Evolutionary conservation across 2,888 invertebrate genomes (phyloP).

Genomic region (Drosophila austrosaltans): DNA sequence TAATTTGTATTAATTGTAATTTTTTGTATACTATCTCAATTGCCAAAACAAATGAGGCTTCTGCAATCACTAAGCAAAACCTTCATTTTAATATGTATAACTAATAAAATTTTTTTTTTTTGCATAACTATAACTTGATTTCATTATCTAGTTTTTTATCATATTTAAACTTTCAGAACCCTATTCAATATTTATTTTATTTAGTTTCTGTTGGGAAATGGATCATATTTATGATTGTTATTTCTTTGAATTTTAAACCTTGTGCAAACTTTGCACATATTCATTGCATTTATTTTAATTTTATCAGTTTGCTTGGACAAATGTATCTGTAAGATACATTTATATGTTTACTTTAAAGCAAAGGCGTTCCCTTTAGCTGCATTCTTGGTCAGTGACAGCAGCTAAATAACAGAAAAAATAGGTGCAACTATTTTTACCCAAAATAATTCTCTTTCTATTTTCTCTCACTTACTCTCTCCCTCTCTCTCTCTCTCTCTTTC

Average conservation of each 20-base stretch:
- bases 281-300: background rate
- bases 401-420: constrained; percentile 36
- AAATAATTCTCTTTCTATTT: constrained; percentile 23
- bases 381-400: constrained; percentile 52
- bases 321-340: constrained; percentile 19
- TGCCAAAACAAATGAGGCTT: no score
- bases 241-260: background rate
- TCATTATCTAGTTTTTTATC: no score
- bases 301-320: background rate
- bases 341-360: constrained; percentile 25
- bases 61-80: no score
- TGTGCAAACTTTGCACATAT: background rate
- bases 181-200: background rate
- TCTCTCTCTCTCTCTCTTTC: background rate
- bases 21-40: no score
- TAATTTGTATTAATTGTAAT: no score
- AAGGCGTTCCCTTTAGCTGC: constrained; percentile 48
- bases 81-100: no score
- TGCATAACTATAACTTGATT: no score
- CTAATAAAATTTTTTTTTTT: no score
- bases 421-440: constrained; percentile 61
- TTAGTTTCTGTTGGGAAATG: background rate
- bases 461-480: background rate
- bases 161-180: no score
- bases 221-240: background rate